Conservation (phyloP, 2,797 vertebrate genomes). For the Rhabdophis nuchalis region DNA sequence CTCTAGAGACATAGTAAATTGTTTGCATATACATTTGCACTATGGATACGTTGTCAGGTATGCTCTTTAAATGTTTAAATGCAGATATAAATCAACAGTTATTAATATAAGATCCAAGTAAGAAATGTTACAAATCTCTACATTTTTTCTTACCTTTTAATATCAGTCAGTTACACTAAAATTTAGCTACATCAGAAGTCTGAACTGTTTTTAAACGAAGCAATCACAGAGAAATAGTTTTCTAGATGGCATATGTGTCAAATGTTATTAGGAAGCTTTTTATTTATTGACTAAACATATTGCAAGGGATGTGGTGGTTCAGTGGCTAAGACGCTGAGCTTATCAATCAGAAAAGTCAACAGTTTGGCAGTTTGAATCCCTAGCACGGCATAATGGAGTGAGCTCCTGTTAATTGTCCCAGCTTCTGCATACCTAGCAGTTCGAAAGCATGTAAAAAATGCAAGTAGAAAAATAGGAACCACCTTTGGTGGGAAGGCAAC, state of each 20-base stretch:
- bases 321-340: too few relatives aligned
- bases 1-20: neutral
- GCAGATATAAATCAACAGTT: neutral
- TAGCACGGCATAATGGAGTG: too few relatives aligned
- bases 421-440: too few relatives aligned
- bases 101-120: neutral
- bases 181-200: neutral
- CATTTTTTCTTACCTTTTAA: neutral
- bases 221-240: neutral
- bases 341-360: too few relatives aligned
- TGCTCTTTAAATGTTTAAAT: neutral
- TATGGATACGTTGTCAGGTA: neutral
- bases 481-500: too few relatives aligned
- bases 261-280: neutral
- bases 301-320: neutral
- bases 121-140: neutral
- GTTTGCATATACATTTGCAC: neutral
- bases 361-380: too few relatives aligned
- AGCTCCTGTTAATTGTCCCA: too few relatives aligned
- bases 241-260: neutral
- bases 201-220: neutral
- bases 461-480: too few relatives aligned
- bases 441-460: too few relatives aligned
- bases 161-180: neutral
- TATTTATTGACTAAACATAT: neutral